Conservation (phyloP, 2,888 invertebrate genomes). For the Lasioglossum oenotherae region DNA sequence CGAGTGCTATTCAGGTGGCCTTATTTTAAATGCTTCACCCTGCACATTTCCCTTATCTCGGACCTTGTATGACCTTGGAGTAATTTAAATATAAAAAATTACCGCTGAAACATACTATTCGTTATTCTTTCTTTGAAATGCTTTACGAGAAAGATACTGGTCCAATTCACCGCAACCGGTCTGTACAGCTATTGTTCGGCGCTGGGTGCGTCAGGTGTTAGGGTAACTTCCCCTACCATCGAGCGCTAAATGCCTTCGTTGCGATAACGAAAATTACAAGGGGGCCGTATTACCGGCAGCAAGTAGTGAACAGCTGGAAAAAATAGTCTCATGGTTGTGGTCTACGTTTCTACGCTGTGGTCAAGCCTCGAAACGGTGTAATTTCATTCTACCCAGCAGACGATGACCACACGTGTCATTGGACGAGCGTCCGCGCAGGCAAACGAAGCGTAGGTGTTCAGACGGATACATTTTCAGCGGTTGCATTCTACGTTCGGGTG, state of each 20-base stretch:
- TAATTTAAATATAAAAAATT: too few relatives aligned
- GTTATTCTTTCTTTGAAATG: too few relatives aligned
- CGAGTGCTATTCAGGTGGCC: too few relatives aligned
- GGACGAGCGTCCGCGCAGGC: conserved; percentile 3
- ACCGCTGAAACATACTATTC: too few relatives aligned
- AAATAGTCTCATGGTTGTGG: not conserved
- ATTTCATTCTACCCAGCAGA: conserved; percentile 42
- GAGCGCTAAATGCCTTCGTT: not conserved
- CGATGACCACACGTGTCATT: conserved; percentile 33
- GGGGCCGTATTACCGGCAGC: not conserved
- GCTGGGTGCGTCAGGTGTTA: too few relatives aligned
- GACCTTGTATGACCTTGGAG: too few relatives aligned
- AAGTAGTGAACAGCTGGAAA: not conserved
- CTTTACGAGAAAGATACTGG: too few relatives aligned
- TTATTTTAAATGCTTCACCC: too few relatives aligned
- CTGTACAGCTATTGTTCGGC: too few relatives aligned
- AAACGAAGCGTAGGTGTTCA: conserved; percentile 22
- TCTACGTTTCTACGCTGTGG: not conserved
- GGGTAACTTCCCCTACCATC: too few relatives aligned
- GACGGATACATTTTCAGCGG: conserved; percentile 12
- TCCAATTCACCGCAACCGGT: too few relatives aligned
- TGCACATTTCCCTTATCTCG: too few relatives aligned
- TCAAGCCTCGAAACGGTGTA: conserved; percentile 17
- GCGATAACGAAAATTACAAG: not conserved
- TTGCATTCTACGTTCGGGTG: not conserved